Percentiles rank a stretch among this genome's conserved stretches.
Conservation (phyloP, 2,888 invertebrate species). For the Congeria kusceri region DNA sequence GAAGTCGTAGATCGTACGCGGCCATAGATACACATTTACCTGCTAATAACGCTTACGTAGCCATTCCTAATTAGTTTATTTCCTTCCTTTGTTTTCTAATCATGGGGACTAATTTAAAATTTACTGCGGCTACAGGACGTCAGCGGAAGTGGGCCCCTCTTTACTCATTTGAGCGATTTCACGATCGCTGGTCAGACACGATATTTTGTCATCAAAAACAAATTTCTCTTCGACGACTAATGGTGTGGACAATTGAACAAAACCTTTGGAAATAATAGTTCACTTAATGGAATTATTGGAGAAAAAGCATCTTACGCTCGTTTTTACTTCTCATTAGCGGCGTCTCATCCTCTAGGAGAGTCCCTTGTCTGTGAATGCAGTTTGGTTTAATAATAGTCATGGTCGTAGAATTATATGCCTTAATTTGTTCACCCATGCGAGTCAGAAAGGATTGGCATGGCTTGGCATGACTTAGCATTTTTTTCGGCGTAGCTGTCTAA, state of each 20-base stretch:
- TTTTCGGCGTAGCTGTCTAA: no score
- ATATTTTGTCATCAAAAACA: constrained; percentile 63
- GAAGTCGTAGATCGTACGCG: constrained; percentile 60
- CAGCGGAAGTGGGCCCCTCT: constrained; percentile 62
- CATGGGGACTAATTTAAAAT: constrained; percentile 63
- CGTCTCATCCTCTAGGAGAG: neutral
- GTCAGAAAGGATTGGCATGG: no score
- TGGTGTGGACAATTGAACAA: constrained; percentile 51
- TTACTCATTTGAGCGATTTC: constrained; percentile 63
- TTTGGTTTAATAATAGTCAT: no score
- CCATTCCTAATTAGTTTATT: constrained; percentile 55
- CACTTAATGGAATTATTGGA: constrained; percentile 53
- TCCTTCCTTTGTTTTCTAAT: constrained; percentile 65
- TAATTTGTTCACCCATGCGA: no score
- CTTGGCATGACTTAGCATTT: no score
- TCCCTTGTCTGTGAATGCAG: no score
- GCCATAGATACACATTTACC: constrained; percentile 61
- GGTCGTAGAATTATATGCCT: no score
- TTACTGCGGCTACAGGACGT: constrained; percentile 51
- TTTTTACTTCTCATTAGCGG: constrained; percentile 34
- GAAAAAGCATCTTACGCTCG: constrained; percentile 35
- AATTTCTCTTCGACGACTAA: constrained; percentile 57
- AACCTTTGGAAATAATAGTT: constrained; percentile 46
- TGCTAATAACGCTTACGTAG: constrained; percentile 59
- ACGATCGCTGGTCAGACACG: constrained; percentile 62